Base-by-base conservation (phyloP, 1,140 invertebrate genomes). In the Stegodyphus mimosarum region DNA sequence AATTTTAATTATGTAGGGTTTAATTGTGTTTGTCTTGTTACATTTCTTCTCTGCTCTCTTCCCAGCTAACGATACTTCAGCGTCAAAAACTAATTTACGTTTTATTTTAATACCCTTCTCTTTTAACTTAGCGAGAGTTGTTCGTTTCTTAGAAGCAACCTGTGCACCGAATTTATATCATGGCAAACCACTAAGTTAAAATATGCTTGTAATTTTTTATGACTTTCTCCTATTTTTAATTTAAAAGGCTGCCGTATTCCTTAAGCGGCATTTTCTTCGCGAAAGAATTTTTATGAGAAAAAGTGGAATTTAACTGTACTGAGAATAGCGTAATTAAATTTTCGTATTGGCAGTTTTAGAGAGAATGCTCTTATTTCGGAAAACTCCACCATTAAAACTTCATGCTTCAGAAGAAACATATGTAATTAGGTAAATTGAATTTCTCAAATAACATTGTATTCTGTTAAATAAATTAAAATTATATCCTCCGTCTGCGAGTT, bases 1-100 rank as follows among this genome's bases (percentile, higher is more conserved):
- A 71, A 71, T 71, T 71, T 71, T 71, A 71, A 71, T 71, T 71
- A 71, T 50, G 11, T 33, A 71, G 51, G 69, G 51, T 71, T 50
- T 50, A 71, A 71, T 50, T 71, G 51, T 50, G 13, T 51, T 48
- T 9, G 5, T 15, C 48, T 15, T n/a, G 9, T 13, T 6, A 71
- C 51, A 11, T 17, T 13, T 55, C 18, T 67, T 67, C 18, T 7
- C 33, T 53, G 6, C 3, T 33, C 33, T 33, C 33, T 33, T 33
- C 33, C 33, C 1, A 33, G 33, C 33, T 33, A 33, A 33, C 33
- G 33, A 33, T 33, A 33, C 33, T 33, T 33, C 33, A 33, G 33
- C 33, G 33, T 33, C 33, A 74, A 74, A 74, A 74, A 74, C n/a
- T 55, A 74, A 74, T 74, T 74, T 74, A 74, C 72, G 55, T 74